Evolutionary conservation across 2,888 invertebrate genomes (phyloP).

Genomic region (Eupeodes luniger): DNA sequence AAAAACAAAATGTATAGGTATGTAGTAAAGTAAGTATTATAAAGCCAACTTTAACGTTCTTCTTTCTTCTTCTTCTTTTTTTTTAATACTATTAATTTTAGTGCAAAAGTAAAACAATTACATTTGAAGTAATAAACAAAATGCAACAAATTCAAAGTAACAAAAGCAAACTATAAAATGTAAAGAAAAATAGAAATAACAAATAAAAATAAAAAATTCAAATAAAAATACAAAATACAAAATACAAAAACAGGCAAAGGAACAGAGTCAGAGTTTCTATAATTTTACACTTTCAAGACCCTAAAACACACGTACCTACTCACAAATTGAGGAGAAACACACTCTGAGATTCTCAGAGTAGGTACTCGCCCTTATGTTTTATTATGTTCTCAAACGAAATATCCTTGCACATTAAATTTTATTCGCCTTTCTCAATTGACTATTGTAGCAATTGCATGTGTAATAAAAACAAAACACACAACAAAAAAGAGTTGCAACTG

Average conservation of each 20-base stretch:
- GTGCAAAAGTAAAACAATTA: slow-evolving; percentile 73
- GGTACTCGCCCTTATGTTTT: slow-evolving; percentile 72
- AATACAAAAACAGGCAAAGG: slow-evolving; percentile 45
- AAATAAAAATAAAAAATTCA: slow-evolving; percentile 38
- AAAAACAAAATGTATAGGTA: slow-evolving; percentile 16
- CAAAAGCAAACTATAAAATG: slow-evolving; percentile 56
- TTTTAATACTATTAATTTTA: slow-evolving; percentile 67
- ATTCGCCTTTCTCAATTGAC: slow-evolving; percentile 75
- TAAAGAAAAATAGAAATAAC: slow-evolving; percentile 26
- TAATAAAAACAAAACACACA: slow-evolving; percentile 43
- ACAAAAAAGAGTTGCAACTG: slow-evolving; percentile 69
- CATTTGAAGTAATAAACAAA: slow-evolving; percentile 74
- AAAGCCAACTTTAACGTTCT: slow-evolving; percentile 59
- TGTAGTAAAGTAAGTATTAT: neutral
- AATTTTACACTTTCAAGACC: slow-evolving; percentile 50
- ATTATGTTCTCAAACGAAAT: slow-evolving; percentile 76
- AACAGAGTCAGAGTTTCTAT: neutral
- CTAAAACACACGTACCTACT: slow-evolving; percentile 16
- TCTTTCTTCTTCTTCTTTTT: neutral
- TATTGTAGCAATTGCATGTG: slow-evolving; percentile 76
- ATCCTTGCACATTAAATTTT: slow-evolving; percentile 76
- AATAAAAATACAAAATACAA: slow-evolving; percentile 23
- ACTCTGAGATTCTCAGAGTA: slow-evolving; percentile 38
- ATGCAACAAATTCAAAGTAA: slow-evolving; percentile 75
- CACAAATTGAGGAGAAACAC: slow-evolving; percentile 16